Evolutionary conservation across 2,797 vertebrate species (phyloP).

Genomic region (Natrix natrix): DNA sequence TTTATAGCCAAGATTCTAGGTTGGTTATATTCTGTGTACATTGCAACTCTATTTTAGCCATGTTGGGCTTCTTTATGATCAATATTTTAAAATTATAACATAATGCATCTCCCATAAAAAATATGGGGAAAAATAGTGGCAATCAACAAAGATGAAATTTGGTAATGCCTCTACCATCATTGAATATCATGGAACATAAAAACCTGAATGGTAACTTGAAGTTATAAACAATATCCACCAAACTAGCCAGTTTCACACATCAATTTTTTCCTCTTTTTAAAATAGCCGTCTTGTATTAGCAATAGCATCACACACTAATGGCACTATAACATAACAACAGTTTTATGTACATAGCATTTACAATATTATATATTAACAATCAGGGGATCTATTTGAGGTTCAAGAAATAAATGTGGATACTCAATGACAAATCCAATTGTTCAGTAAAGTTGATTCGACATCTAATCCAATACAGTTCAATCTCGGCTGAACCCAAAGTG

Average conservation of each 20-base stretch:
- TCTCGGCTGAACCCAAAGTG: background rate
- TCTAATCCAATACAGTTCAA: background rate
- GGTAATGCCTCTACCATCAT: background rate
- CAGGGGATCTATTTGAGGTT: background rate
- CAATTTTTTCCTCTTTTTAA: background rate
- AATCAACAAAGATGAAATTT: background rate
- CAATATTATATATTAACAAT: background rate
- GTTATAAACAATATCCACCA: background rate
- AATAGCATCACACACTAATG: background rate
- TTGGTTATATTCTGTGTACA: background rate
- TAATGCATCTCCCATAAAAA: background rate
- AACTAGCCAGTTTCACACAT: background rate
- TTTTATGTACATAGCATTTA: background rate
- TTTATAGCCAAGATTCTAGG: background rate
- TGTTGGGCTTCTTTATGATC: background rate
- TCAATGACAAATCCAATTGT: background rate
- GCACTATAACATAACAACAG: background rate
- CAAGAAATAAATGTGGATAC: background rate
- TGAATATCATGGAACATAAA: background rate
- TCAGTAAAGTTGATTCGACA: background rate
- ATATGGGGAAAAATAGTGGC: background rate
- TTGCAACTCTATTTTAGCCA: background rate
- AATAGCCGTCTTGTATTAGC: background rate
- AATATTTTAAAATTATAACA: background rate
- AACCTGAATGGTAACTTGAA: background rate